Conservation (phyloP, 92 coral and sea anemone species). For the Blastomussa wellsi region DNA sequence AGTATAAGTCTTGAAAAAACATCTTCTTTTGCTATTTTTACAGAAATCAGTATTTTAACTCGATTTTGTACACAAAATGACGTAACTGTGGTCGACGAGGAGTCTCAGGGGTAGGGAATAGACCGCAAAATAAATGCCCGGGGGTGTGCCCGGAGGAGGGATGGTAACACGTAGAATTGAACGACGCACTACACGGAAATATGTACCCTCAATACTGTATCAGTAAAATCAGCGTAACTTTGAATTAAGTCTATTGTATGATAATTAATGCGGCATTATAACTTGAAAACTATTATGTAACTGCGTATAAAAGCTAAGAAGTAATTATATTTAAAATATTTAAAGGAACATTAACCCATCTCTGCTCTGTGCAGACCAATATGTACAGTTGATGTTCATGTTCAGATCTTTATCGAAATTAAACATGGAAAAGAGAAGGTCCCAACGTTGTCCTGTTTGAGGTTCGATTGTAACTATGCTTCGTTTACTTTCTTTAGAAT, state of each 20-base stretch:
- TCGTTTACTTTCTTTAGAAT: not conserved
- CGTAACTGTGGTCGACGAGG: too few species aligned
- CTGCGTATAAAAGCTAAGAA: not conserved
- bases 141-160: too few species aligned
- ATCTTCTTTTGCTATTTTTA: too few species aligned
- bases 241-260: slow-evolving; percentile 4
- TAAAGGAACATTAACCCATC: not conserved
- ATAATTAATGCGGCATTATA: not conserved
- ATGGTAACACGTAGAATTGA: too few species aligned
- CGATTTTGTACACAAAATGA: too few species aligned
- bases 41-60: too few species aligned
- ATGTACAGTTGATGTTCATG: not conserved
- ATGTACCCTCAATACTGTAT: slow-evolving; percentile 8
- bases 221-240: slow-evolving; percentile 22
- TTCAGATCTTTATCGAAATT: not conserved
- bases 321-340: not conserved
- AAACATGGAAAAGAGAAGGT: not conserved
- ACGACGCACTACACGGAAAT: too few species aligned
- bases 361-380: not conserved
- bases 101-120: too few species aligned
- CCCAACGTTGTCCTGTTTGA: not conserved
- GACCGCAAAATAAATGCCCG: too few species aligned
- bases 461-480: not conserved
- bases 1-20: too few species aligned
- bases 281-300: not conserved